phyloP scores from a whole-genome alignment of 2,113 vertebrate genomes.

The Talpa occidentalis region DNA sequence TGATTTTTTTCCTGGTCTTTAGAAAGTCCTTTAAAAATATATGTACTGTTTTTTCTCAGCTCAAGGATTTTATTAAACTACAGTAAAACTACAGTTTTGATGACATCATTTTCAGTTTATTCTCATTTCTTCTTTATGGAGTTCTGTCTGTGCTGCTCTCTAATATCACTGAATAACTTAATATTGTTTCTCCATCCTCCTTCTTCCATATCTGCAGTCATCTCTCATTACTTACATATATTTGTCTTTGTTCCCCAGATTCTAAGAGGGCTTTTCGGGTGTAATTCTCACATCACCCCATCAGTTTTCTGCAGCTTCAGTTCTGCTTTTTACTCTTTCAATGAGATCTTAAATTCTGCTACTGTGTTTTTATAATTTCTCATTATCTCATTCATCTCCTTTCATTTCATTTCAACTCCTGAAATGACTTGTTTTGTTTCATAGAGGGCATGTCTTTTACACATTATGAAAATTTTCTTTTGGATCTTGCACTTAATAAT shows the following conservation, averaged over 20 bases:
- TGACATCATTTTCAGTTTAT: not conserved
- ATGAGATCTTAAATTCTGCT: not conserved
- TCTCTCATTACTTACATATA: not conserved
- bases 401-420: not conserved
- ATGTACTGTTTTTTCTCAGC: not conserved
- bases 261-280: not conserved
- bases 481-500: not conserved
- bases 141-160: not conserved
- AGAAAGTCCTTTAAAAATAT: not conserved
- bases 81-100: not conserved
- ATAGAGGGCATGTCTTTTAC: not conserved
- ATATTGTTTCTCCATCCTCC: not conserved
- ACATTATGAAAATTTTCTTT: not conserved
- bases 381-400: not conserved
- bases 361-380: not conserved
- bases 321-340: not conserved
- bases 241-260: not conserved
- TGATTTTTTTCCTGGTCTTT: not conserved
- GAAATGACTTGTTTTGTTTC: conserved; percentile 9
- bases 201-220: not conserved
- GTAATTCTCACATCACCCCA: not conserved
- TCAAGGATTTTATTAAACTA: not conserved
- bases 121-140: not conserved
- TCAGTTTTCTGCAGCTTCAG: not conserved
- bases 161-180: not conserved